Evolutionary conservation across 2,888 invertebrate species (phyloP).

Genomic region (Neoaliturus tenellus): DNA sequence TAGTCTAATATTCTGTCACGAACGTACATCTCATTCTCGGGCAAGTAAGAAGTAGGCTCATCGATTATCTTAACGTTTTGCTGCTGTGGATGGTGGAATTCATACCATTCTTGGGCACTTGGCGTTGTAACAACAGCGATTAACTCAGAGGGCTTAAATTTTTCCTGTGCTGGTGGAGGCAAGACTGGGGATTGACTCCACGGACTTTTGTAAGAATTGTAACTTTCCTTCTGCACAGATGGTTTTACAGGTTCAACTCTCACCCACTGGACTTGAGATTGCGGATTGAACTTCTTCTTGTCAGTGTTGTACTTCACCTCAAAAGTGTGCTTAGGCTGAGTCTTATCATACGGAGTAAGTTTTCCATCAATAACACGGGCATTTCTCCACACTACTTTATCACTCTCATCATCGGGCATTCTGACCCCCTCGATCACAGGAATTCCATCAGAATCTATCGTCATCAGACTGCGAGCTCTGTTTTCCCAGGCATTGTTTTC

Average conservation of each 20-base stretch:
- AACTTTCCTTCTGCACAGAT: neutral
- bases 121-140: conserved; percentile 44
- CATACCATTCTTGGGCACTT: conserved; percentile 49
- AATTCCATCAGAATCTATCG: conserved; percentile 82
- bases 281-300: conserved; percentile 51
- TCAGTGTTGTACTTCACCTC: conserved; percentile 12
- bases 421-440: conserved; percentile 89
- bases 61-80: conserved; percentile 56
- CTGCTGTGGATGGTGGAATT: conserved; percentile 51
- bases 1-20: conserved; percentile 73
- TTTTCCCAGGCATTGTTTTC: conserved; percentile 76
- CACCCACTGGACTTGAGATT: conserved; percentile 61
- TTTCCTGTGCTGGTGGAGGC: conserved; percentile 25
- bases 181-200: conserved; percentile 37
- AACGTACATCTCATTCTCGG: conserved; percentile 63
- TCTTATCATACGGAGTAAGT: conserved; percentile 79
- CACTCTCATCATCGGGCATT: conserved; percentile 89
- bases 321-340: conserved; percentile 52
- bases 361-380: conserved; percentile 92
- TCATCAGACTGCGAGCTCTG: conserved; percentile 79
- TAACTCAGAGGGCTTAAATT: conserved; percentile 29
- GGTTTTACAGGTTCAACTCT: conserved; percentile 62
- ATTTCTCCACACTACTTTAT: conserved; percentile 91
- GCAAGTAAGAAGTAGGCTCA: conserved; percentile 28
- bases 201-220: conserved; percentile 19